Percentiles rank a stretch among this genome's conserved stretches.
These are phyloP conservation scores for Polyommatus icarus DNA, from an alignment of 2,888 invertebrate species.

Conservation along the genomic window DNA sequence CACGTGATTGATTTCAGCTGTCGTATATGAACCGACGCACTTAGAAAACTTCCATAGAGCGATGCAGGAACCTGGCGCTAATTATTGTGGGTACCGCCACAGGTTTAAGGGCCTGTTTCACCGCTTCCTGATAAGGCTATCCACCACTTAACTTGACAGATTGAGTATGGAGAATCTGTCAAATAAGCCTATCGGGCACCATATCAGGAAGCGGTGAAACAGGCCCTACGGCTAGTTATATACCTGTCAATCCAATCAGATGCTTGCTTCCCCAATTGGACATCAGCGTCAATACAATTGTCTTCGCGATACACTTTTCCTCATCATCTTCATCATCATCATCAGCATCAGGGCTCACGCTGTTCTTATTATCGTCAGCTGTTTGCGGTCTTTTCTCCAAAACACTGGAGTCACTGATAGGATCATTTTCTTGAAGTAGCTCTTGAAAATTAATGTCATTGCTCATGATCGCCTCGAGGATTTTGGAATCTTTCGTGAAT, in stretches of 20 bases:
- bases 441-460: conserved; percentile 70
- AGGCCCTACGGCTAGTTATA: too few relatives aligned
- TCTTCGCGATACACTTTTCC: conserved; percentile 60
- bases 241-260: conserved; percentile 82
- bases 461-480: conserved; percentile 78
- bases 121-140: too few relatives aligned
- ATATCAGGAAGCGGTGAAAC: too few relatives aligned
- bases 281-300: conserved; percentile 78
- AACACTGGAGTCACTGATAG: conserved; percentile 48
- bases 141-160: too few relatives aligned
- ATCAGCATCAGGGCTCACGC: conserved; percentile 52
- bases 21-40: too few relatives aligned
- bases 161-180: too few relatives aligned
- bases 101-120: too few relatives aligned
- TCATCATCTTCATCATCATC: conserved; percentile 52
- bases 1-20: too few relatives aligned
- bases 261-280: conserved; percentile 83
- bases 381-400: conserved; percentile 81
- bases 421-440: conserved; percentile 66
- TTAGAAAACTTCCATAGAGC: too few relatives aligned
- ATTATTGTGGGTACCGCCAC: too few relatives aligned
- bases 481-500: conserved; percentile 88
- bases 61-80: too few relatives aligned
- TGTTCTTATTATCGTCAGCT: conserved; percentile 64
- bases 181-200: too few relatives aligned